Percentiles rank a stretch among this genome's conserved stretches.
Conservation (phyloP, 2,113 vertebrate species). For the Myotis yumanensis region DNA sequence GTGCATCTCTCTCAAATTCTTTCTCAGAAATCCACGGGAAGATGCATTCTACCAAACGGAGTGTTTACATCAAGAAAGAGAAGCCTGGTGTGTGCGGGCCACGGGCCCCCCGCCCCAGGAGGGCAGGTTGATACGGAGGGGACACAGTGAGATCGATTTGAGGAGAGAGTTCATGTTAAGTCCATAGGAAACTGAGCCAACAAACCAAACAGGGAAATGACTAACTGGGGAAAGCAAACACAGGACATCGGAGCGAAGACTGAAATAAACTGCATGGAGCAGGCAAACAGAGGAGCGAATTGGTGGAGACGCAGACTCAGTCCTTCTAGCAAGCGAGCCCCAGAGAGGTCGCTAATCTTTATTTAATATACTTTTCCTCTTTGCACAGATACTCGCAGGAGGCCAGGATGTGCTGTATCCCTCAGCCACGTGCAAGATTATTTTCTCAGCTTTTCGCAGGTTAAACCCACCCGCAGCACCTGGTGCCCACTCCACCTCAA, state of each 20-base stretch:
- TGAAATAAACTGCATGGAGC: background rate
- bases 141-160: background rate
- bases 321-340: background rate
- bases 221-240: background rate
- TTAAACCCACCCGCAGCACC: background rate
- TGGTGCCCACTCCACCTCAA: background rate
- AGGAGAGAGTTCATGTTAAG: background rate
- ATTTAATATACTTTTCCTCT: background rate
- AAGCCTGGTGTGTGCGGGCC: background rate
- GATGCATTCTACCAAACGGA: background rate
- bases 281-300: background rate
- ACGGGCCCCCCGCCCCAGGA: accelerated
- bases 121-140: background rate
- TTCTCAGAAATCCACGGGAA: background rate
- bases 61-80: background rate
- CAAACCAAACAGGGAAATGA: background rate
- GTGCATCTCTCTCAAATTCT: background rate
- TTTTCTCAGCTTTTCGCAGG: background rate
- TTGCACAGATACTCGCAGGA: background rate
- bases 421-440: background rate
- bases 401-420: background rate
- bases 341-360: background rate
- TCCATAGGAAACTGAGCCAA: background rate
- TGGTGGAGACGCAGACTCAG: background rate
- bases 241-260: background rate